Base-by-base conservation (phyloP, 2,113 vertebrate genomes). In the Falcunculus frontatus region DNA sequence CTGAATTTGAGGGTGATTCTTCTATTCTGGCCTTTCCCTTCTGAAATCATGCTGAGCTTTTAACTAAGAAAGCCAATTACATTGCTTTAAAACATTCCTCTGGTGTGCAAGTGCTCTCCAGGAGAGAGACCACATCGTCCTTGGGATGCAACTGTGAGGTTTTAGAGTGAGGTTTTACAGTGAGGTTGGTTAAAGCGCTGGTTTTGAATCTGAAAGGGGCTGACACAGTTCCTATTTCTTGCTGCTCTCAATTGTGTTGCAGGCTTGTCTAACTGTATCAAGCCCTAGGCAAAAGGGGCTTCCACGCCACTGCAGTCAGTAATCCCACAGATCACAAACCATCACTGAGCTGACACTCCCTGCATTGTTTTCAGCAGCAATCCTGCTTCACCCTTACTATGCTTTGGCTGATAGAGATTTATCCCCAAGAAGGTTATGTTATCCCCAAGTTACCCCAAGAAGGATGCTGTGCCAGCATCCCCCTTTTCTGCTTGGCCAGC, bases 341-440 rank as follows among this genome's bases (percentile, higher is more conserved):
- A 10, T 10, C 23, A 32, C 3, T 0, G 0, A 64, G 21, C 39
- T 2, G 1, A 35, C 1, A 0, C 18, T 57, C 20, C 7, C 30
- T 67, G 21, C 49, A 53, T 14, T 11, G 5, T 63, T 77, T 68
- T 15, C 64, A 84, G 52, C 75, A 64, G 44, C 47, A 77, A 8
- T 63, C 30, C 42, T 84, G 32, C 39, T 89, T 63, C 25, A 81
- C 22, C 35, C 30, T 46, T n/a, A 5, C 32, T 8, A 0, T 17
- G 13, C 39, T 82, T 77, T 78, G 55, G 49, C 39, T 1, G 1
- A 44, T 10, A 52, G 33, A 63, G 32, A 73, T 49, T 35, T 41
- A 35, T 21, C 27, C 14, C 19, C 33, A 44, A 22, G 35, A 49
- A 39, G 35, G 5, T 27, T 42, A 57, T 85, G 39, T 39, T 39